Base-by-base conservation (phyloP, 1,140 invertebrate genomes). In the Heliconius nattereri region DNA sequence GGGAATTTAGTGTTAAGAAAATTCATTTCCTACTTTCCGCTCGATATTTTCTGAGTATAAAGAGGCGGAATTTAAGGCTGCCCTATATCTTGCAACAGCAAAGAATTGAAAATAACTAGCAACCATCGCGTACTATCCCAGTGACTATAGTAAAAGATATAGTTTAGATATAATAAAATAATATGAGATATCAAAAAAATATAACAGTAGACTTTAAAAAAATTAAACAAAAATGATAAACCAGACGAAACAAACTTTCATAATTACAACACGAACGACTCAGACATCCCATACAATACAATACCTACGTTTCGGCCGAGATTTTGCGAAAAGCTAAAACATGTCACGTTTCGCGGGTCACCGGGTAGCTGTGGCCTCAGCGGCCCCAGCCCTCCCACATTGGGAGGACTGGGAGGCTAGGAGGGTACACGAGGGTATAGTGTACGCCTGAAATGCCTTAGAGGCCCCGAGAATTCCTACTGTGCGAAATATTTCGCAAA, bases 281-380 rank as follows among this genome's bases (percentile, higher is more conserved):
- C 57, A 60, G n/a, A 60, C 23, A 60, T 26, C 23, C 11, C 23
- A 60, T 26, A 60, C 11, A 16, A 29, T 66, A 7, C 13, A 45
- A 45, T 45, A 35, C 32, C 32, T 35, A 35, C 40, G 11, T 16
- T 20, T 66, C 60, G 60, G 13, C 60, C 60, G 60, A 29, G 60
- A 26, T 29, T 26, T 29, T 29, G 57, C 3, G 23, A 66, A 26
- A 66, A 66, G 57, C 57, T 66, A 26, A 66, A 26, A 66, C 57
- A 26, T 66, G 60, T 66, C 60, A 66, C 60, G 60, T 66, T 66
- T 66, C 60, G 29, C 60, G 60, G 60, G 60, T 66, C 60, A 66
- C 9, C 60, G 26, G 23, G 60, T 66, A 66, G 60, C 26, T 13
- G 60, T 29, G n/a, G 20, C 60, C 60, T 26, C 57, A 20, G 20